phyloP scores from a whole-genome alignment of 2,113 vertebrate species.

The Tyto alba region DNA sequence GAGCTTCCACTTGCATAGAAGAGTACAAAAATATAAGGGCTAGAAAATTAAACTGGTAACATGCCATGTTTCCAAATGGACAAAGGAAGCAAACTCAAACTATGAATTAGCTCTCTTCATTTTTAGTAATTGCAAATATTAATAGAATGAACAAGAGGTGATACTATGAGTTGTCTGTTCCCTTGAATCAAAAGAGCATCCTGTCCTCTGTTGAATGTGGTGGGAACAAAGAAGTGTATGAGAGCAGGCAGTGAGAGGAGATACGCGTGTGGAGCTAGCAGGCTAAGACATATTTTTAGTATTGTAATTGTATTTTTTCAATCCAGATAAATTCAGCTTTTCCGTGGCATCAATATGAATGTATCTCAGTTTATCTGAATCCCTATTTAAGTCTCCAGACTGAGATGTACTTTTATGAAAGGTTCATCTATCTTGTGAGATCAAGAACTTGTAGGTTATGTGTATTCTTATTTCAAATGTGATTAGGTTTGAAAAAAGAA shows the following conservation, averaged over 20 bases:
- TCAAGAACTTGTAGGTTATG: not conserved
- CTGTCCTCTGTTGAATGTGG: not conserved
- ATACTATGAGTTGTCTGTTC: not conserved
- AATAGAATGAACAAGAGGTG: not conserved
- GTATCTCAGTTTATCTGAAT: not conserved
- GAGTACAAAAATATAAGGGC: not conserved
- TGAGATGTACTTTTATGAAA: not conserved
- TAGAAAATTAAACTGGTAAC: not conserved
- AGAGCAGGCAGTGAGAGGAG: not conserved
- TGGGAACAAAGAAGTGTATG: not conserved
- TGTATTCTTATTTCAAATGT: not conserved
- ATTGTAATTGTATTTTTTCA: not conserved
- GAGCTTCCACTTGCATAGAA: not conserved
- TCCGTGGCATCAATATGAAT: not conserved
- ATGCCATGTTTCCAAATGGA: not conserved
- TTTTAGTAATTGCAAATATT: not conserved
- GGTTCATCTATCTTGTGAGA: not conserved
- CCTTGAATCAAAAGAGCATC: not conserved
- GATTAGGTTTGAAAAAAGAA: not conserved
- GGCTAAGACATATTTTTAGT: not conserved
- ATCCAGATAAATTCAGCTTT: not conserved
- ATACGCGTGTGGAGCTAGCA: not conserved
- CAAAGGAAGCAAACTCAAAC: not conserved
- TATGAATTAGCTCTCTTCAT: not conserved
- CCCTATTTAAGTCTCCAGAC: not conserved